phyloP scores from a whole-genome alignment of 2,797 vertebrate genomes.

The Sparus aurata region DNA sequence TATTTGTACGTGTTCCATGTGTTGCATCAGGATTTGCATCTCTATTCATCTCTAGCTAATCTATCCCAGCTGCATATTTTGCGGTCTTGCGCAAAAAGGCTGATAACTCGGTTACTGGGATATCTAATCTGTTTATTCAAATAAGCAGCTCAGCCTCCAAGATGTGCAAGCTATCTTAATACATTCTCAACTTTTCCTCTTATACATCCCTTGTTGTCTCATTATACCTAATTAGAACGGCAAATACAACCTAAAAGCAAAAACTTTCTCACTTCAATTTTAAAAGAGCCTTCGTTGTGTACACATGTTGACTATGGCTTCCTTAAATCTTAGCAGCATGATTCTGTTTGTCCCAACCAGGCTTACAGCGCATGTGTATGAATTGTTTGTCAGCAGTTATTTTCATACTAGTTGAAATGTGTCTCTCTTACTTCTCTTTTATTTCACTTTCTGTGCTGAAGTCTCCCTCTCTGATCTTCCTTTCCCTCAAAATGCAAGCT shows the following conservation, averaged over 20 bases:
- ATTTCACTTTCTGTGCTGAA: conserved; percentile 22
- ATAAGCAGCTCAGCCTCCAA: not conserved
- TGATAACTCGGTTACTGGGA: not conserved
- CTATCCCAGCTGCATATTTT: conserved; percentile 29
- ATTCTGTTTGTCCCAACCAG: not conserved
- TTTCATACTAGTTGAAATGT: not conserved
- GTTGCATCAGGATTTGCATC: conserved; percentile 34
- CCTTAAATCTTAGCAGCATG: conserved; percentile 2
- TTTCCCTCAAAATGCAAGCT: conserved; percentile 86
- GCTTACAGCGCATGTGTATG: conserved; percentile 37
- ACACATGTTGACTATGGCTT: conserved; percentile 1
- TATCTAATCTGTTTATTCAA: not conserved
- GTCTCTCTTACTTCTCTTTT: conserved; percentile 8
- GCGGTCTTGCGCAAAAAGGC: conserved; percentile 4
- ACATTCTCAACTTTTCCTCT: not conserved
- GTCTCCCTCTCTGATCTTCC: conserved; percentile 30
- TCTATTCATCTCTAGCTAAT: conserved; percentile 39
- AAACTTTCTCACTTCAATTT: not conserved
- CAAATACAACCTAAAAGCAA: not conserved
- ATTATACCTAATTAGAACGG: not conserved
- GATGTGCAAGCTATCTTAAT: not conserved
- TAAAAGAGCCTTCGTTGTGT: not conserved
- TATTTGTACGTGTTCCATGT: conserved; percentile 29
- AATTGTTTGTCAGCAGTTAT: not conserved
- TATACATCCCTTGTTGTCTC: not conserved